Percentiles rank a stretch among this genome's conserved stretches.
These are phyloP conservation scores for Aphis craccivora DNA, from an alignment of 1,140 invertebrate species.

Conservation along the genomic window DNA sequence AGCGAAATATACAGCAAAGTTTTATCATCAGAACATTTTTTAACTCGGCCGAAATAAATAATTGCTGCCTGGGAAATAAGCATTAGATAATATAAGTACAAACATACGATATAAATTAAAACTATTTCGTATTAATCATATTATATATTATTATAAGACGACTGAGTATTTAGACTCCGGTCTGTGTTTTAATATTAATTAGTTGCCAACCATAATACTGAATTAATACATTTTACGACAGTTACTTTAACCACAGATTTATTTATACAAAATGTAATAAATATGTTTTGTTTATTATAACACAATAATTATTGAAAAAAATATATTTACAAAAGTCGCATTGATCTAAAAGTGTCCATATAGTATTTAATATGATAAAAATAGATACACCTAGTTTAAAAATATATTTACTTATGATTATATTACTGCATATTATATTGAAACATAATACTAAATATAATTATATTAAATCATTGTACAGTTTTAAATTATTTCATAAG, in stretches of 20 bases:
- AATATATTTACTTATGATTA: background rate
- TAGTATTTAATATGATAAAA: background rate
- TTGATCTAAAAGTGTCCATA: background rate
- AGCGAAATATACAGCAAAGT: background rate
- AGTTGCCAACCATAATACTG: background rate
- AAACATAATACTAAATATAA: background rate
- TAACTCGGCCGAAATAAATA: background rate
- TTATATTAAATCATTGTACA: background rate
- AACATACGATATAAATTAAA: background rate
- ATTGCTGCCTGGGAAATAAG: background rate
- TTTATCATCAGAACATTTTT: background rate
- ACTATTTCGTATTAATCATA: background rate
- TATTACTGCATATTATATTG: background rate
- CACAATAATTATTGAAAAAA: background rate
- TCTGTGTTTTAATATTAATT: background rate
- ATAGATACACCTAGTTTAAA: too few relatives aligned
- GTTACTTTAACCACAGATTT: background rate
- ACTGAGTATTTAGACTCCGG: background rate
- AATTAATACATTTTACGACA: background rate
- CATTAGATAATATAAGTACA: background rate
- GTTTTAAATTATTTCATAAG: background rate
- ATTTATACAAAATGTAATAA: background rate
- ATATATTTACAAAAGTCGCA: background rate
- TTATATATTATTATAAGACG: background rate
- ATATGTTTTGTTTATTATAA: background rate